Base-by-base conservation (phyloP, 2,113 vertebrate species). In the Chaetodon trifascialis region DNA sequence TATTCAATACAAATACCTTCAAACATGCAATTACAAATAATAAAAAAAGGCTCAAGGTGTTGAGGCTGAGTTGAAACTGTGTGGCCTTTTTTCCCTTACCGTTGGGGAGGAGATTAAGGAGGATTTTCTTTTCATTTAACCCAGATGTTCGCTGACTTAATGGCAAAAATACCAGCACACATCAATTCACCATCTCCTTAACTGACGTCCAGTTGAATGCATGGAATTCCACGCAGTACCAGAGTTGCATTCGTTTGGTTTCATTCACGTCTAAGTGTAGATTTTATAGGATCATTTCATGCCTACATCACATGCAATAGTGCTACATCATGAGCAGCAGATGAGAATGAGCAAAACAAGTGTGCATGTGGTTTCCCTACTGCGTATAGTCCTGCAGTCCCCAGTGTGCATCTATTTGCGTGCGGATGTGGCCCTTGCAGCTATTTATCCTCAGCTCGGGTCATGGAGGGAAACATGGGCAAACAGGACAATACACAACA, bases 141-240 rank as follows among this genome's bases (percentile, higher is more conserved):
- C 51, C 56, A 74, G 66, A 76, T 74, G 84, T 79, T 62, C 76
- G 23, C 14, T 38, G 67, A 76, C 19, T 70, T 84, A 17, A 56
- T 69, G 59, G 34, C 19, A 16, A 66, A 72, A 79, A 72, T 66
- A 69, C 71, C 60, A 72, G n/a, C 76, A 66, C 44, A 17, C 25
- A 65, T 75, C n/a, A 67, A 66, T 63, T 68, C 52, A 74, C n/a
- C 76, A 67, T 63, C 23, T 79, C 23, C 42, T 76, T 73, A 2
- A 47, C 64, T 11, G 25, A 80, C 42, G 67, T 66, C 25, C 51
- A 40, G 46, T 38, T 7, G 46, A 38, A 74, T 11, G 47, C 55
- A 46, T 14, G n/a, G 4, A n/a, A 54, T 30, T 65, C 69, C 30
- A 21, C 38, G 40, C n/a, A 66, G 51, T 23, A 58, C 17, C 10